phyloP scores from a whole-genome alignment of 1,140 invertebrate species.

The Ericerus pela region DNA sequence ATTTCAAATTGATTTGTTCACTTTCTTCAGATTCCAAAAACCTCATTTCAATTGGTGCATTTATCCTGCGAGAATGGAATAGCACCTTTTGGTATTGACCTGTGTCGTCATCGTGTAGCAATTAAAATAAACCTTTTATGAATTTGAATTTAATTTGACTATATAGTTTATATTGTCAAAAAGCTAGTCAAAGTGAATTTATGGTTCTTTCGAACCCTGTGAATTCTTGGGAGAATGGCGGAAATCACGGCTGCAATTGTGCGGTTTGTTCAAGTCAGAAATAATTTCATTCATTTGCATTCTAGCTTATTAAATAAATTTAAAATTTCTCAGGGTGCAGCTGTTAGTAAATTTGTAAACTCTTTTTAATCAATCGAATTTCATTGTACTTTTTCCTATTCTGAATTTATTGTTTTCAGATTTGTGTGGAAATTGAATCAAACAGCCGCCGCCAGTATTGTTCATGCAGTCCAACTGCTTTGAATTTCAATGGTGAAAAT shows the following conservation, averaged over 20 bases:
- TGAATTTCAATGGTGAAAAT: neutral
- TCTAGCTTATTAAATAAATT: neutral
- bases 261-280: neutral
- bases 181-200: too few species aligned
- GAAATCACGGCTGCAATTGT: neutral
- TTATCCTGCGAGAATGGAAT: too few species aligned
- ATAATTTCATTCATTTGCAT: neutral
- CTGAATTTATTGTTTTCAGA: neutral
- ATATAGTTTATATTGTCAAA: too few species aligned
- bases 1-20: too few species aligned
- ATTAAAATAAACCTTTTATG: too few species aligned
- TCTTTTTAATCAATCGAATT: neutral
- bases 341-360: slow-evolving; percentile 5
- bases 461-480: neutral
- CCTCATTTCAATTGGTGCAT: too few species aligned
- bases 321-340: slow-evolving; percentile 15
- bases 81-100: too few species aligned
- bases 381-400: neutral
- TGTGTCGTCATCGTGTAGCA: too few species aligned
- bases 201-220: too few species aligned
- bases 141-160: too few species aligned
- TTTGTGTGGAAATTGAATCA: neutral
- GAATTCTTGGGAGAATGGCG: neutral
- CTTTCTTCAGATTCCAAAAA: too few species aligned
- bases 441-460: neutral